Conservation (phyloP, 2,888 invertebrate genomes). For the Allophyes oxyacanthae region DNA sequence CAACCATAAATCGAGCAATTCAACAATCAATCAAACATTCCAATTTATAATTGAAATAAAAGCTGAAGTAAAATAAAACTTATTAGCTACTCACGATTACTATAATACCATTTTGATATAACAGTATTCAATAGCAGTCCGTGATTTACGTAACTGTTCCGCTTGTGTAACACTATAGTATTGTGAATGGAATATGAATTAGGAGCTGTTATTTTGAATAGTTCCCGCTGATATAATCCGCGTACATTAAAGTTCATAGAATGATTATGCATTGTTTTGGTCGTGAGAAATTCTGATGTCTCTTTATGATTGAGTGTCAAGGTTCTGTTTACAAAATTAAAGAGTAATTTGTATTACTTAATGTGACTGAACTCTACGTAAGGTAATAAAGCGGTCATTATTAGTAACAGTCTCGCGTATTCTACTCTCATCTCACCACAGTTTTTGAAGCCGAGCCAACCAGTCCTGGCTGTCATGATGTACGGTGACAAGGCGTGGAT, state of each 20-base stretch:
- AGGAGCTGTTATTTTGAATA: constrained; percentile 11
- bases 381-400: too few species aligned
- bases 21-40: too few species aligned
- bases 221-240: neutral
- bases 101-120: constrained; percentile 2
- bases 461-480: too few species aligned
- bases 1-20: too few species aligned
- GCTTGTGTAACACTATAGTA: constrained; percentile 23
- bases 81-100: neutral
- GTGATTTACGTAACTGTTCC: constrained; percentile 21
- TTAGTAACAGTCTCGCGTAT: too few species aligned
- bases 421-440: too few species aligned
- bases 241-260: too few species aligned
- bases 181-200: constrained; percentile 32
- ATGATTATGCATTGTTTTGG: constrained; percentile 32
- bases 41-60: too few species aligned
- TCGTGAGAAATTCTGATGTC: constrained; percentile 36
- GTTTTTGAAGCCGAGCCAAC: too few species aligned
- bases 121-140: constrained; percentile 15
- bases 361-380: constrained; percentile 36
- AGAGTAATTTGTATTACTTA: constrained; percentile 20
- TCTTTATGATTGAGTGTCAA: constrained; percentile 40
- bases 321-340: constrained; percentile 41
- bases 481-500: too few species aligned
- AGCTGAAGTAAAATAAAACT: neutral